Base-by-base conservation (phyloP, 2,797 vertebrate genomes). In the Ambastaia sidthimunki region DNA sequence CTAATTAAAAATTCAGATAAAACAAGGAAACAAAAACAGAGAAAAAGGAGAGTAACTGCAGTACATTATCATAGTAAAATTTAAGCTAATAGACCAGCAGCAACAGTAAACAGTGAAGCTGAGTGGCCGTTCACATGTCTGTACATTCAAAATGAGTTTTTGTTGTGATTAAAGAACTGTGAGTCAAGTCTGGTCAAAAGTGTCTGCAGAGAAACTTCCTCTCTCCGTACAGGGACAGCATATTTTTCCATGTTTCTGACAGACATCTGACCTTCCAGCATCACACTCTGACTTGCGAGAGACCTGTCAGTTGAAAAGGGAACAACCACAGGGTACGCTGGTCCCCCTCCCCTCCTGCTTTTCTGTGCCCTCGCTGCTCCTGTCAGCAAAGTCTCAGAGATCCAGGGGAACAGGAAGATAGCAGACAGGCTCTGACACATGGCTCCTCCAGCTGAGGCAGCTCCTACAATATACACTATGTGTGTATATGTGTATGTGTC, bases 401-500 rank as follows among this genome's bases (percentile, higher is more conserved):
- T 28, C 21, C 44, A 75, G 50, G 19, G 70, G 41, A 62, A 67
- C 71, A 57, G 19, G 19, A 71, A 71, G 25, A 60, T 28, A 60
- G 74, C 52, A 41, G 66, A 78, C 66, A 70, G 55, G 76, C 5
- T 69, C 41, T 78, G 74, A 47, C 74, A 59, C 65, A 31, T 7
- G 34, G 37, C 34, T 65, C 66, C 63, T 44, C 12, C 3, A 12
- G 52, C 7, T 9, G 16, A 71, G 55, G 23, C 28, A 62, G 48
- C 52, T 52, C 25, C 50, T 48, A 7, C 41, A 44, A 44, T 44
- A 10, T 44, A 44, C 41, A 10, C 7, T 80, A 15, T 65, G 60
- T 73, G 23, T 72, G 19, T 62, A 60, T 48, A 12, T 1, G 31
- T 44, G 59, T 37, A 34, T 54, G 37, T 70, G 66, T 74, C 25